phyloP scores from a whole-genome alignment of 2,797 vertebrate species.

The Macropodus opercularis region DNA sequence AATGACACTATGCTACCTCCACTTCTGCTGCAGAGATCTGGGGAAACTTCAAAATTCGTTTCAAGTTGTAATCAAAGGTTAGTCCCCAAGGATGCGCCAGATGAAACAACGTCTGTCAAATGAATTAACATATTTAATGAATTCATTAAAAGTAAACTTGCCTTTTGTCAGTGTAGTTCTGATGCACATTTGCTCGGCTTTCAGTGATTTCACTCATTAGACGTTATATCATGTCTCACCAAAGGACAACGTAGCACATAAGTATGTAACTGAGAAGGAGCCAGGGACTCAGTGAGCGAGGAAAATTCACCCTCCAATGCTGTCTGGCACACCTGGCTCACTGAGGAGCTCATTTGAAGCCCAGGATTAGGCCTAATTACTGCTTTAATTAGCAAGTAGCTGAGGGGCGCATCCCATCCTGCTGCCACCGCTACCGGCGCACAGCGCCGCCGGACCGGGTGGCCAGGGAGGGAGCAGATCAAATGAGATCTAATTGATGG shows the following conservation, averaged over 20 bases:
- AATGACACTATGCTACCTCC: background rate
- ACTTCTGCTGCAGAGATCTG: too few species aligned
- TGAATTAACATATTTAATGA: too few species aligned
- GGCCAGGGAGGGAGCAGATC: constrained; percentile 63
- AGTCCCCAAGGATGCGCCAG: too few species aligned
- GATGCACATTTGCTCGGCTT: background rate
- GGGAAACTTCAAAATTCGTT: too few species aligned
- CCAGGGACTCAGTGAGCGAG: constrained; percentile 24
- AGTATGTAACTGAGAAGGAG: constrained; percentile 25
- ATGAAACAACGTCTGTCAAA: too few species aligned
- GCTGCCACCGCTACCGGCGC: constrained; percentile 56
- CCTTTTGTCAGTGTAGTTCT: constrained; percentile 12
- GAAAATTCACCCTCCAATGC: constrained; percentile 34
- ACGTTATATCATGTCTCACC: constrained; percentile 17
- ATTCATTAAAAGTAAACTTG: too few species aligned
- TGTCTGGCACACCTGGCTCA: constrained; percentile 72
- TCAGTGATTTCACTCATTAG: constrained; percentile 12
- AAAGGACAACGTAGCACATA: constrained; percentile 8
- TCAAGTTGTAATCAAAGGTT: too few species aligned
- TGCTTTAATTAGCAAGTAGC: constrained; percentile 73
- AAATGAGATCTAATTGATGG: constrained; percentile 79
- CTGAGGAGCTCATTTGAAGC: constrained; percentile 75
- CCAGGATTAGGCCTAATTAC: constrained; percentile 79
- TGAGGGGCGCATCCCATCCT: constrained; percentile 65
- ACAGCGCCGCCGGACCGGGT: constrained; percentile 58